A percentile compares a stretch with the other conserved stretches of the same genome.
Conservation (phyloP, 2,113 vertebrate genomes). For the Grammomys dolichurus region DNA sequence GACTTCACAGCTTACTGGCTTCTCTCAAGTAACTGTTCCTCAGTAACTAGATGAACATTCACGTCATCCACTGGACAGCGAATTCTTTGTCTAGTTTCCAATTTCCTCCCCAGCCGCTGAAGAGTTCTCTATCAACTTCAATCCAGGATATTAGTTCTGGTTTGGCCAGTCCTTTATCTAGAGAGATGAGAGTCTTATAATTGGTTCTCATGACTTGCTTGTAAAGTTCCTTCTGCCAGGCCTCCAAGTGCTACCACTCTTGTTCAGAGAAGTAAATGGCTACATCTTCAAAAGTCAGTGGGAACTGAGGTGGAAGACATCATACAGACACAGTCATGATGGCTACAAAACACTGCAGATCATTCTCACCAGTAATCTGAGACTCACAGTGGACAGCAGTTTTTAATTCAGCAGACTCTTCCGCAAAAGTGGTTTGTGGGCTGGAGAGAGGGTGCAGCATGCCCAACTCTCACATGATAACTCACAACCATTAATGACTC, state of each 20-base stretch:
- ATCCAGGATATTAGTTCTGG: no score
- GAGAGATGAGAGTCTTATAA: constrained; percentile 72
- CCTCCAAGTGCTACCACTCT: constrained; percentile 72
- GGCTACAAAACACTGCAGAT: neutral
- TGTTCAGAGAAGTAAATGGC: constrained; percentile 77
- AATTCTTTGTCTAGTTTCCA: no score
- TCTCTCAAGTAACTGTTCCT: no score
- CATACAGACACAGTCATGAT: neutral
- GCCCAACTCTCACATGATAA: neutral
- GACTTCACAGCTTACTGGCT: neutral
- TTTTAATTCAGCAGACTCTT: neutral
- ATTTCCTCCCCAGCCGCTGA: no score
- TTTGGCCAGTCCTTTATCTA: constrained; percentile 65
- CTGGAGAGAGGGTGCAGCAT: neutral
- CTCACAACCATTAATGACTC: neutral
- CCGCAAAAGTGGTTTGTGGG: neutral
- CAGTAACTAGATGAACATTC: no score
- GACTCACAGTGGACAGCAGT: neutral
- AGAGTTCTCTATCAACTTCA: no score
- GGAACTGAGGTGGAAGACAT: constrained; percentile 59
- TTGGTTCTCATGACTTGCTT: constrained; percentile 75
- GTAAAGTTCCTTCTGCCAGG: constrained; percentile 78
- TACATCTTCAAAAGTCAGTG: constrained; percentile 79
- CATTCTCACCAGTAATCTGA: neutral
- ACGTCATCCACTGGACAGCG: no score